Percentiles rank a stretch among this genome's conserved stretches.
Evolutionary conservation across 2,888 invertebrate species (phyloP).

Genomic region (Eupsilia transversa): DNA sequence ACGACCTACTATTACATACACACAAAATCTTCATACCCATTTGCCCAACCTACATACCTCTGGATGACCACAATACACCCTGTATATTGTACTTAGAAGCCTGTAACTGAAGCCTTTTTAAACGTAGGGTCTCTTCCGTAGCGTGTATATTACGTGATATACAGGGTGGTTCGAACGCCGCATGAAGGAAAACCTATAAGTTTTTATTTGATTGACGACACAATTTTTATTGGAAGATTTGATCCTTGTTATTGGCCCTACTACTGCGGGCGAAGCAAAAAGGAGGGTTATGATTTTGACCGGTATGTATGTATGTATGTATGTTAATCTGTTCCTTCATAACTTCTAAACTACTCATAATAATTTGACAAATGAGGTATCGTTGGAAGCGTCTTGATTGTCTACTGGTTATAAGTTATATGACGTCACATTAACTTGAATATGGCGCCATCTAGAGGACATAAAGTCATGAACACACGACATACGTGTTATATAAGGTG

Average conservation of each 20-base stretch:
- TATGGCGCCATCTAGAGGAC: too few species aligned
- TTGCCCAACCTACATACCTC: conserved; percentile 1
- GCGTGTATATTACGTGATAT: background rate
- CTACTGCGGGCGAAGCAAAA: too few species aligned
- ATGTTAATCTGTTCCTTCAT: too few species aligned
- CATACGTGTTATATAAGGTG: too few species aligned
- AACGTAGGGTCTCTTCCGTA: background rate
- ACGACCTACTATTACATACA: background rate
- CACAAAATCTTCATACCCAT: background rate
- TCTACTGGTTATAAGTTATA: too few species aligned
- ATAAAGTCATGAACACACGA: too few species aligned
- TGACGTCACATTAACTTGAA: too few species aligned
- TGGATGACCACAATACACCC: background rate
- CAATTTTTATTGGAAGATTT: background rate
- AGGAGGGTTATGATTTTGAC: too few species aligned
- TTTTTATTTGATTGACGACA: background rate
- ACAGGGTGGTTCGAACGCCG: background rate
- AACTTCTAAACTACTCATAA: too few species aligned
- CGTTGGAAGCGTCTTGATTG: too few species aligned
- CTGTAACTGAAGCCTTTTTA: conserved; percentile 4
- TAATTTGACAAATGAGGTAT: too few species aligned
- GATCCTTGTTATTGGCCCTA: background rate
- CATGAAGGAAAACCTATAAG: background rate
- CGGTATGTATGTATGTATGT: too few species aligned
- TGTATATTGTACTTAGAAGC: background rate